Evolutionary conservation across 2,888 invertebrate genomes (phyloP).

Genomic region (Tyria jacobaeae): DNA sequence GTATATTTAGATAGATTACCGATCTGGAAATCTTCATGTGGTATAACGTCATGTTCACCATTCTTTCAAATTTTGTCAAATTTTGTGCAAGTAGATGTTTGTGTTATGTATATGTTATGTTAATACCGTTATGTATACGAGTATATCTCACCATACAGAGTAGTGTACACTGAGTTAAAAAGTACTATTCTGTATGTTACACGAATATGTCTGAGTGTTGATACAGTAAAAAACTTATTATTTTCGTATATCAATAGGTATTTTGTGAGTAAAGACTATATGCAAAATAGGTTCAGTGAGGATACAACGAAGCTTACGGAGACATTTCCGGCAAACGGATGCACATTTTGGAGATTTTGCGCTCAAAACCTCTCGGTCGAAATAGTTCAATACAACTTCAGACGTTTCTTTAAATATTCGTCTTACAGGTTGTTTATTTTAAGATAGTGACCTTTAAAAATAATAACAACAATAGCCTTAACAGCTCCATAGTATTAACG

Average conservation of each 20-base stretch:
- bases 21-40: too few species aligned
- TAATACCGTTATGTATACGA: neutral
- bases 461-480: neutral
- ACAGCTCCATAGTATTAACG: too few species aligned
- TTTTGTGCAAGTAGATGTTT: too few species aligned
- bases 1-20: too few species aligned
- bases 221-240: constrained; percentile 21
- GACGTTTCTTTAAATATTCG: constrained; percentile 68
- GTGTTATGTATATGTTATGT: too few species aligned
- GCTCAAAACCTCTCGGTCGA: constrained; percentile 66
- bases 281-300: constrained; percentile 70
- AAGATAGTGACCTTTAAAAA: neutral
- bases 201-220: neutral
- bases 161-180: neutral
- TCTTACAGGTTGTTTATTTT: constrained; percentile 56
- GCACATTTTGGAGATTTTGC: constrained; percentile 81
- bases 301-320: constrained; percentile 72
- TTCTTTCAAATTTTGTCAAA: too few species aligned
- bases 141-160: too few species aligned
- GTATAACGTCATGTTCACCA: too few species aligned
- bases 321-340: constrained; percentile 76
- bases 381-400: constrained; percentile 70
- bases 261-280: constrained; percentile 57
- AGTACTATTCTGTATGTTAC: neutral
- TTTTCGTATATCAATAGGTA: constrained; percentile 49